phyloP scores from a whole-genome alignment of 2,797 vertebrate genomes.

The Steatocranus sp. region DNA sequence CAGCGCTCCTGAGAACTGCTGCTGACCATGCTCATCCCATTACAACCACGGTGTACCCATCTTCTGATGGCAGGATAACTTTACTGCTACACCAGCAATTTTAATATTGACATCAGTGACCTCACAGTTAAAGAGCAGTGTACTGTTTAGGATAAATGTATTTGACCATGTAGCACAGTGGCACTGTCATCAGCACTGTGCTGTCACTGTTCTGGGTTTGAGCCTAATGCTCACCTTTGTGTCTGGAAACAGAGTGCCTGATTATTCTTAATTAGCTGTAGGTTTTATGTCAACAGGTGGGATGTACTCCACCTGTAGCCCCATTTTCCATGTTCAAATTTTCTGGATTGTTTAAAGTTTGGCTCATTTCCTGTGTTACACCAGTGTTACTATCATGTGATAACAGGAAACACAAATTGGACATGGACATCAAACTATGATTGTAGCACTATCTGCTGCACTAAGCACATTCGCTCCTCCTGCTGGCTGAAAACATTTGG shows the following conservation, averaged over 20 bases:
- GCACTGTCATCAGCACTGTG: accelerated
- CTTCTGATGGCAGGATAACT: background rate
- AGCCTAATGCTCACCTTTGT: accelerated
- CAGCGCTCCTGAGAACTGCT: background rate
- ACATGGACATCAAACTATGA: background rate
- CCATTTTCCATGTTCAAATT: background rate
- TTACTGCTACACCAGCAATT: background rate
- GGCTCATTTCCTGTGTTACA: background rate
- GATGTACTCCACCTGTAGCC: background rate
- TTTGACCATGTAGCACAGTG: background rate
- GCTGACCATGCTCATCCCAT: background rate
- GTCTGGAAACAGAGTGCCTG: background rate
- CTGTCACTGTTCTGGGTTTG: background rate
- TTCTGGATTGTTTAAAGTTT: background rate
- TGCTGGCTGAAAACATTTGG: background rate
- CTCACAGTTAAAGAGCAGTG: accelerated
- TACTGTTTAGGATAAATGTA: background rate
- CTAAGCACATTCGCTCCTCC: background rate
- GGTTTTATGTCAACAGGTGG: background rate
- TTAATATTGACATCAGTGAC: background rate
- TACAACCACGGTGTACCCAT: background rate
- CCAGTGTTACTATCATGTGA: background rate
- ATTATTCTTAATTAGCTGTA: background rate
- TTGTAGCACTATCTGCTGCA: background rate
- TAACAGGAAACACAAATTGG: background rate